These are phyloP conservation scores for Boulengeromyrus knoepffleri DNA, from an alignment of 2,113 vertebrate genomes.

Conservation along the genomic window DNA sequence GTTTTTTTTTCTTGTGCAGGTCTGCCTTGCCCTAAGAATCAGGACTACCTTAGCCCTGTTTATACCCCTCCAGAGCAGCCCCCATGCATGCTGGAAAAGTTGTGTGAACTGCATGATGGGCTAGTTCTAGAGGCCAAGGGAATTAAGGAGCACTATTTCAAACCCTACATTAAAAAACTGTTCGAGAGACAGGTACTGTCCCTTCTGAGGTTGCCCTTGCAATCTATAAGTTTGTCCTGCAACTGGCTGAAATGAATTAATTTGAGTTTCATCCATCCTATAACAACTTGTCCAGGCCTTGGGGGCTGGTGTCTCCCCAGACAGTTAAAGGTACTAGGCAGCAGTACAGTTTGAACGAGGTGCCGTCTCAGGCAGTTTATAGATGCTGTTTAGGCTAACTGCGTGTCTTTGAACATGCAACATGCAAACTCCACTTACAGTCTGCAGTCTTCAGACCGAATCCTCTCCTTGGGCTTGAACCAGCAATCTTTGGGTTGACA, in stretches of 20 bases:
- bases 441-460: not conserved
- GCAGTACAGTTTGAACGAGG: not conserved
- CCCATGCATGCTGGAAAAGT: conserved; percentile 74
- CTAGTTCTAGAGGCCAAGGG: conserved; percentile 90
- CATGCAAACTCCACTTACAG: not conserved
- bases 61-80: conserved; percentile 48
- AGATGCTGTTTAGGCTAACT: not conserved
- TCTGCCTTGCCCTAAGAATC: conserved; percentile 47
- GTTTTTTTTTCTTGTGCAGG: conserved; percentile 46
- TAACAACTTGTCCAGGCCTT: not conserved
- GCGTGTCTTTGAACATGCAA: not conserved
- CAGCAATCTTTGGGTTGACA: not conserved
- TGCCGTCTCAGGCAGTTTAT: not conserved
- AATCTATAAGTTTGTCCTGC: not conserved
- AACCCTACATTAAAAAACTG: conserved; percentile 84
- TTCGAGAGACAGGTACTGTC: conserved; percentile 77
- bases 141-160: conserved; percentile 98
- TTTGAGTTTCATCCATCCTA: not conserved
- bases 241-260: not conserved
- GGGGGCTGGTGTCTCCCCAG: not conserved
- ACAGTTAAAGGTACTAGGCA: not conserved
- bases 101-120: conserved; percentile 88
- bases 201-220: too few species aligned
- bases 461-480: not conserved
- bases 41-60: conserved; percentile 48